phyloP scores from a whole-genome alignment of 2,888 invertebrate genomes.

The Spisula subtruncata region DNA sequence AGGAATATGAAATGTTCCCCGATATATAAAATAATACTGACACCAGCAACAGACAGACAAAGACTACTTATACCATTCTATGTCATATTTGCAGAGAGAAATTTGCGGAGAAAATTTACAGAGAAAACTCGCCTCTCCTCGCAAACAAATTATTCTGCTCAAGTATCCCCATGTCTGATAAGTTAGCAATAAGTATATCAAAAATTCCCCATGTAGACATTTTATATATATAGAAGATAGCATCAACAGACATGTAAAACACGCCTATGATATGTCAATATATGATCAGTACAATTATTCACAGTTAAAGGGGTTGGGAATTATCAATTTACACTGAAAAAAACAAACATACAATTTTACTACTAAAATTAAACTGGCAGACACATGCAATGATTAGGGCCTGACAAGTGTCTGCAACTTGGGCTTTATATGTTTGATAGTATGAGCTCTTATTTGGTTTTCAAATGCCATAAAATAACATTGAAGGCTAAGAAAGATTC shows the following conservation, averaged over 20 bases:
- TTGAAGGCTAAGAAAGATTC: too few relatives aligned
- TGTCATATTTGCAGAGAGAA: conserved; percentile 46
- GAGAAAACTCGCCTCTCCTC: conserved; percentile 31
- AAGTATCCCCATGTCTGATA: conserved; percentile 41
- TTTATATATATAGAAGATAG: background rate
- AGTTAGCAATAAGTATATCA: conserved; percentile 49
- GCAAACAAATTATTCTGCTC: conserved; percentile 52
- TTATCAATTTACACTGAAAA: too few relatives aligned
- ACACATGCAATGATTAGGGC: too few relatives aligned
- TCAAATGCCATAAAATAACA: too few relatives aligned
- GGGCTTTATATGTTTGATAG: too few relatives aligned
- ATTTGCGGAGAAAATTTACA: conserved; percentile 40
- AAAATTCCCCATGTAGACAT: conserved; percentile 48
- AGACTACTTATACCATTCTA: conserved; percentile 4
- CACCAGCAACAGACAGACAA: conserved; percentile 18
- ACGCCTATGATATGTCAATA: background rate
- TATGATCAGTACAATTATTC: background rate
- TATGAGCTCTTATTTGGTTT: too few relatives aligned
- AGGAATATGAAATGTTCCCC: conserved; percentile 13
- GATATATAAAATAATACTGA: background rate
- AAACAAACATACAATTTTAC: too few relatives aligned
- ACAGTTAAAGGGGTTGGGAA: too few relatives aligned
- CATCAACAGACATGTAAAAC: background rate
- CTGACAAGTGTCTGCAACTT: too few relatives aligned
- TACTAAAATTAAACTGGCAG: too few relatives aligned